phyloP scores from a whole-genome alignment of 2,888 invertebrate genomes.

The Adelphocoris suturalis region DNA sequence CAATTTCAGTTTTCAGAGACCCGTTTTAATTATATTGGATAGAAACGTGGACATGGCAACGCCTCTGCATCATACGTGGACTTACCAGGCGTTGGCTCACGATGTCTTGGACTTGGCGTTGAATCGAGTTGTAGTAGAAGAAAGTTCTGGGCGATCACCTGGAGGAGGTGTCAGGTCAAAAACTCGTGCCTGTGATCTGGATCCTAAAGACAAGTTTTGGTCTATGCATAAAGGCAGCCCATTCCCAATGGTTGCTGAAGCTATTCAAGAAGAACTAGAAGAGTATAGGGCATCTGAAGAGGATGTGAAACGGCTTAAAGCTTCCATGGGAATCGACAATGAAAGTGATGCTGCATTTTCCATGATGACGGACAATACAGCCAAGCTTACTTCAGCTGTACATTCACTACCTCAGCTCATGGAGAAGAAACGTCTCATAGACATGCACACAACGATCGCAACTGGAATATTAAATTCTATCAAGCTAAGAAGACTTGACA shows the following conservation, averaged over 20 bases:
- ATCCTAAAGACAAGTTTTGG: conserved; percentile 95
- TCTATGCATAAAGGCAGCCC: conserved; percentile 93
- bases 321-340: conserved; percentile 95
- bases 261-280: conserved; percentile 98
- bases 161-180: conserved; percentile 86
- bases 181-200: conserved; percentile 93
- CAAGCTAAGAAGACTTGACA: conserved; percentile 94
- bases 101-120: conserved; percentile 95
- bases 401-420: conserved; percentile 97
- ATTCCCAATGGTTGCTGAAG: conserved; percentile 96
- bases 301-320: conserved; percentile 96
- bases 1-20: conserved; percentile 92
- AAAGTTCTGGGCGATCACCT: conserved; percentile 80
- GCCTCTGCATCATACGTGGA: conserved; percentile 99
- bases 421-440: conserved; percentile 97
- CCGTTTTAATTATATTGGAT: conserved; percentile 94
- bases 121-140: conserved; percentile 88
- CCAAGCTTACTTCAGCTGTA: conserved; percentile 95
- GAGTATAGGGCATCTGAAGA: conserved; percentile 96
- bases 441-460: conserved; percentile 99
- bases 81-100: conserved; percentile 98
- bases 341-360: conserved; percentile 92
- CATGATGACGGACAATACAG: conserved; percentile 95
- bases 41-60: conserved; percentile 98
- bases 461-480: conserved; percentile 92